Evolutionary conservation across 2,797 vertebrate genomes (phyloP).

Genomic region (Protosalanx chinensis): DNA sequence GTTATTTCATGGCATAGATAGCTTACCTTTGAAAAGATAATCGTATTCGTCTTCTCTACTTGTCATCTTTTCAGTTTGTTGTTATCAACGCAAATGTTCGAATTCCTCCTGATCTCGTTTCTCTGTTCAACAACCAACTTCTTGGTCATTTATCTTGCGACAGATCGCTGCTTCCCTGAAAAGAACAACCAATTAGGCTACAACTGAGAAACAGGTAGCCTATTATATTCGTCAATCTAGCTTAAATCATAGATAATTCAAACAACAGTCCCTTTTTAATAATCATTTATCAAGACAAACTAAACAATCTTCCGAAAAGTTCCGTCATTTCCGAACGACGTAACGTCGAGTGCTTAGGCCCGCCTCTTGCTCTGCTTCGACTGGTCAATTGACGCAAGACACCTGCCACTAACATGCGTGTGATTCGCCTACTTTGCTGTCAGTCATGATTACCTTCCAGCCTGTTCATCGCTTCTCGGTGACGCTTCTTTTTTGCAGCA

Average conservation of each 20-base stretch:
- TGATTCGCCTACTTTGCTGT: slow-evolving; percentile 53
- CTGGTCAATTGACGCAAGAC: slow-evolving; percentile 49
- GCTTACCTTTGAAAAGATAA: slow-evolving; percentile 88
- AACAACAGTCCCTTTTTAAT: not conserved
- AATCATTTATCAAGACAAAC: slow-evolving; percentile 10
- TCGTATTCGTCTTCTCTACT: slow-evolving; percentile 86
- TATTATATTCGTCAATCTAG: not conserved
- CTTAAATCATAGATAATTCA: not conserved
- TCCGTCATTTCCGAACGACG: slow-evolving; percentile 48
- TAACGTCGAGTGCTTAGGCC: slow-evolving; percentile 37
- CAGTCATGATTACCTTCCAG: slow-evolving; percentile 31
- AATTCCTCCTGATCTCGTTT: not conserved
- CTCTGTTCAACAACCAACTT: slow-evolving; percentile 18
- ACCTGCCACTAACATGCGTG: slow-evolving; percentile 41
- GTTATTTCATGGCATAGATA: not conserved
- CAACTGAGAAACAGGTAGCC: not conserved
- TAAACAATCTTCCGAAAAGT: slow-evolving; percentile 41
- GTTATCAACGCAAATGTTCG: not conserved
- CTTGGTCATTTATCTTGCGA: slow-evolving; percentile 18
- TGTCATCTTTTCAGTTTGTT: slow-evolving; percentile 63
- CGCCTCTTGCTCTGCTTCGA: slow-evolving; percentile 42
- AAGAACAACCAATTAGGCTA: not conserved
- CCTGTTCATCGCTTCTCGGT: not conserved
- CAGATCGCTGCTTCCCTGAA: not conserved
- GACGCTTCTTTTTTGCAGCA: slow-evolving; percentile 40